Evolutionary conservation across 30 jellyfish, hydroid and myxozoan genomes (phyloP).

Genomic region (Nemopilema nomurai): DNA sequence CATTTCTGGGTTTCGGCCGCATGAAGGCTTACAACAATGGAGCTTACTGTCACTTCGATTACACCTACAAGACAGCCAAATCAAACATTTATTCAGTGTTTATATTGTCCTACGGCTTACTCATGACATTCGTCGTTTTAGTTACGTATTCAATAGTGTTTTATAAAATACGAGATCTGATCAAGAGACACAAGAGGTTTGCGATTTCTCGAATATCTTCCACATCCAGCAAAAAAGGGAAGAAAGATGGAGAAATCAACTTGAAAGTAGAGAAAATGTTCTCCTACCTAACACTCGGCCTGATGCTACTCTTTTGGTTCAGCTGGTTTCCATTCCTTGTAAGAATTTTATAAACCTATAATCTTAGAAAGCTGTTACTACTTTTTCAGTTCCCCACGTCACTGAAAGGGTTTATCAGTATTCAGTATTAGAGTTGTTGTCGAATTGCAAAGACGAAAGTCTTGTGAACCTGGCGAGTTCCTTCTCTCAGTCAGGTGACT

Average conservation of each 20-base stretch:
- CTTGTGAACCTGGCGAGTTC: too few relatives aligned
- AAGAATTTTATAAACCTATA: conserved; percentile 13
- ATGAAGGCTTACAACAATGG: conserved; percentile 82
- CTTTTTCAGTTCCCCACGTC: too few relatives aligned
- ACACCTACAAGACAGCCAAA: conserved; percentile 22
- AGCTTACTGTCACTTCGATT: conserved; percentile 89
- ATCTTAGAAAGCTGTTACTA: too few relatives aligned
- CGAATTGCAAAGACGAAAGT: too few relatives aligned
- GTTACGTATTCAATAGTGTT: conserved; percentile 76
- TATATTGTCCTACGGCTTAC: conserved; percentile 69
- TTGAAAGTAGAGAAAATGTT: conserved; percentile 87
- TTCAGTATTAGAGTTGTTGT: too few relatives aligned
- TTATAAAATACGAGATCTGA: conserved; percentile 78
- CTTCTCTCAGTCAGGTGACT: too few relatives aligned
- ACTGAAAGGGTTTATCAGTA: too few relatives aligned
- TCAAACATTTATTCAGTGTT: conserved; percentile 64
- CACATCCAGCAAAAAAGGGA: conserved; percentile 3
- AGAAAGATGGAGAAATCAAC: conserved; percentile 51
- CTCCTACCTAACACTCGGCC: conserved; percentile 82
- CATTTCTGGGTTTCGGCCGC: conserved; percentile 75
- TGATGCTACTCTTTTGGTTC: conserved; percentile 85
- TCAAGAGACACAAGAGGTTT: conserved; percentile 74
- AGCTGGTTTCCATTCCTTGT: conserved; percentile 98
- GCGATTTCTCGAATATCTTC: conserved; percentile 39
- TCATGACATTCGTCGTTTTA: conserved; percentile 67